phyloP scores from a whole-genome alignment of 2,113 vertebrate species.

The Hemiprocne comata region DNA sequence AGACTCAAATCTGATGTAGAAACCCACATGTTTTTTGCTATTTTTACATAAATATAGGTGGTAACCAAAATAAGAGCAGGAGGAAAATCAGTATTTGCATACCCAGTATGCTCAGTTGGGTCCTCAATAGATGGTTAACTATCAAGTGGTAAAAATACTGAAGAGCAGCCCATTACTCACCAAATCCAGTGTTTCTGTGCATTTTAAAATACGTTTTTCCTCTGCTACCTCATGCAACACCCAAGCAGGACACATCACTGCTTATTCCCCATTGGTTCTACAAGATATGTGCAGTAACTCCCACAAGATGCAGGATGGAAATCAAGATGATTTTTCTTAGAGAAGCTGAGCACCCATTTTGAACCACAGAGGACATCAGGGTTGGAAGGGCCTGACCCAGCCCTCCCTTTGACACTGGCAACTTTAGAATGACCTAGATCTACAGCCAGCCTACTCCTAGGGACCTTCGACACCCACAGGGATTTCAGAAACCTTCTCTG shows the following conservation, averaged over 20 bases:
- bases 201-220: neutral
- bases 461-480: neutral
- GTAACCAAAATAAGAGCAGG: neutral
- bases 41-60: neutral
- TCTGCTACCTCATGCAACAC: neutral
- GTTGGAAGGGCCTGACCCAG: neutral
- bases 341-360: neutral
- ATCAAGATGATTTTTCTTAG: neutral
- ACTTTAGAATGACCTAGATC: neutral
- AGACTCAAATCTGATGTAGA: neutral
- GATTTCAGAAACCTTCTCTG: neutral
- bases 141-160: neutral
- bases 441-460: neutral
- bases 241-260: fast-evolving
- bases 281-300: neutral
- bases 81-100: neutral
- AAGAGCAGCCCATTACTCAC: neutral
- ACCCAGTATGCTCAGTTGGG: neutral
- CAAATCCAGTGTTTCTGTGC: neutral
- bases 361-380: neutral
- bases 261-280: neutral
- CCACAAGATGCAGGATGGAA: fast-evolving
- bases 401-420: neutral
- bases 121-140: neutral
- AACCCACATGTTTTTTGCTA: neutral